phyloP scores from a whole-genome alignment of 2,888 invertebrate species.

The Halictus quadricinctus region DNA sequence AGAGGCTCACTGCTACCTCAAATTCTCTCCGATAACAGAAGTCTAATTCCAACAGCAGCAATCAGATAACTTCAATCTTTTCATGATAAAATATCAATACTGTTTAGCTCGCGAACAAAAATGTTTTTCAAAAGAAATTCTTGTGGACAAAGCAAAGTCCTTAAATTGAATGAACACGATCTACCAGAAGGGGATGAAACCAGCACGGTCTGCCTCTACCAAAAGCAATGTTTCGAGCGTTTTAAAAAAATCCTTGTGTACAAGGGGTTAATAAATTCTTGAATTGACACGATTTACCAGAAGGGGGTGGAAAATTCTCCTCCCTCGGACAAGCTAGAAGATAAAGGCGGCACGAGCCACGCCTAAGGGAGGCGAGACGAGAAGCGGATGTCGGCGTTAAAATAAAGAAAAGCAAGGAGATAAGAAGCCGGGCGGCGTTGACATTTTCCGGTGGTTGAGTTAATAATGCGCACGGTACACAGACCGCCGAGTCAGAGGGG shows the following conservation, averaged over 20 bases:
- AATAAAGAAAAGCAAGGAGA: conserved; percentile 77
- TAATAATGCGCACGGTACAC: conserved; percentile 81
- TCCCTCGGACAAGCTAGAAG: conserved; percentile 1
- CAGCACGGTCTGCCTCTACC: background rate
- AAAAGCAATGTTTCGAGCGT: background rate
- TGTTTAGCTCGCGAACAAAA: background rate
- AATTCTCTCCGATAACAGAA: no score
- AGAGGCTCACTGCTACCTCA: no score
- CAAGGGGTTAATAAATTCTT: background rate
- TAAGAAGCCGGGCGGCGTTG: conserved; percentile 76
- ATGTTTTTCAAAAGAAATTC: background rate
- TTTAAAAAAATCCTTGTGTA: background rate
- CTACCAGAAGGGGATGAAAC: background rate
- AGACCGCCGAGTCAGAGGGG: conserved; percentile 66
- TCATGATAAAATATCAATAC: background rate
- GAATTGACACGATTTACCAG: background rate
- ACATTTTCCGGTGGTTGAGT: conserved; percentile 82
- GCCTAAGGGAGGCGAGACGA: conserved; percentile 34
- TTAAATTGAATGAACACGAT: background rate
- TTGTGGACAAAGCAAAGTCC: background rate
- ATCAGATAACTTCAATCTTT: background rate
- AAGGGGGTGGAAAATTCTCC: background rate
- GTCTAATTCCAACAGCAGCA: background rate
- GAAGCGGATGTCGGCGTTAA: conserved; percentile 61
- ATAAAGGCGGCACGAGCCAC: conserved; percentile 44